Evolutionary conservation across 2,797 vertebrate species (phyloP).

Genomic region (Oreortyx pictus): DNA sequence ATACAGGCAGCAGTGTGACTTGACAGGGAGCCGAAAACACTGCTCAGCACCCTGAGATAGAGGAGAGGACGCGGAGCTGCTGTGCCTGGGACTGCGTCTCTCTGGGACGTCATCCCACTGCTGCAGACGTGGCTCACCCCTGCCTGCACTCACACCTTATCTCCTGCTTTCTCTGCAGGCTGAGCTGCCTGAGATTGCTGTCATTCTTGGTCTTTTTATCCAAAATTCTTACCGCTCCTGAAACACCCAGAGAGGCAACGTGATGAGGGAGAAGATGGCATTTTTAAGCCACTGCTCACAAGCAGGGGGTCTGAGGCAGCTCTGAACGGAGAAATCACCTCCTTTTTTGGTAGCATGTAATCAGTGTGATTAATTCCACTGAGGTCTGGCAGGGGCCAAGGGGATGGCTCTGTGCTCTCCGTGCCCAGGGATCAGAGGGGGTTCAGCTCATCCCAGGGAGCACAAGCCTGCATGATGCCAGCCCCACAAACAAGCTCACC

Average conservation of each 20-base stretch:
- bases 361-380: slow-evolving; percentile 68
- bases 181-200: slow-evolving; percentile 49
- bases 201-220: slow-evolving; percentile 39
- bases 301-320: slow-evolving; percentile 53
- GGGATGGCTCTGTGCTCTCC: slow-evolving; percentile 51
- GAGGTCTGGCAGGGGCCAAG: slow-evolving; percentile 58
- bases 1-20: neutral
- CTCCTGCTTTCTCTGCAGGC: neutral
- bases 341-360: slow-evolving; percentile 80
- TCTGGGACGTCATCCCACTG: neutral
- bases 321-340: slow-evolving; percentile 55
- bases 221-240: slow-evolving; percentile 32
- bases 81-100: slow-evolving; percentile 1
- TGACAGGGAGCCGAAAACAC: neutral
- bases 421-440: slow-evolving; percentile 28
- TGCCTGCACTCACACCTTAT: neutral
- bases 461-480: neutral
- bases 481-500: neutral
- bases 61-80: neutral
- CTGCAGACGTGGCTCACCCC: neutral
- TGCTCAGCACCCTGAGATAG: neutral
- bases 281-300: slow-evolving; percentile 52
- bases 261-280: slow-evolving; percentile 36
- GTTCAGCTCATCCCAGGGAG: neutral
- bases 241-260: slow-evolving; percentile 23